A percentile compares a stretch with the other conserved stretches of the same genome.
Evolutionary conservation across 2,888 invertebrate genomes (phyloP).

Genomic region (Lithophane semibrunnea): DNA sequence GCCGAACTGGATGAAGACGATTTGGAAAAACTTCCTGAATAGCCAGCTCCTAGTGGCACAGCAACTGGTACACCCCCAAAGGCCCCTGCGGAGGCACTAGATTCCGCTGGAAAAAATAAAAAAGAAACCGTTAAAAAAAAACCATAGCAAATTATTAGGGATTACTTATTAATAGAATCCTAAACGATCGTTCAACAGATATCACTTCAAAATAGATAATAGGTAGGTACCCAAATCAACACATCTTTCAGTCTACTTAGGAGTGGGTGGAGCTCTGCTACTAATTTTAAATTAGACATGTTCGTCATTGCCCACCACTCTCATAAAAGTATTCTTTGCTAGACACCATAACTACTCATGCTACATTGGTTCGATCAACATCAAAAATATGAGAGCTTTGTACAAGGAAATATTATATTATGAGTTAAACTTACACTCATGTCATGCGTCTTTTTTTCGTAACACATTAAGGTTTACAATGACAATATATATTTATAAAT

Average conservation of each 20-base stretch:
- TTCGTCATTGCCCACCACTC: not conserved
- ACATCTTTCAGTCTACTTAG: not conserved
- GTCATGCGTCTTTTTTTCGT: not conserved
- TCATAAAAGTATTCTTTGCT: not conserved
- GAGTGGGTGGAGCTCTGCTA: not conserved
- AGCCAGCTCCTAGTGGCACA: constrained; percentile 77
- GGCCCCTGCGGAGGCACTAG: constrained; percentile 77
- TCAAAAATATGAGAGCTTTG: not conserved
- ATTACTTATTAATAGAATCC: not conserved
- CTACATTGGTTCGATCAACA: not conserved
- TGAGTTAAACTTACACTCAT: not conserved
- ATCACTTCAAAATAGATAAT: not conserved
- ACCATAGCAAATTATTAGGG: not conserved
- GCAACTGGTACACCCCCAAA: constrained; percentile 75
- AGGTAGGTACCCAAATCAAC: not conserved
- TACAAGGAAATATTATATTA: not conserved
- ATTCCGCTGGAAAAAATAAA: constrained; percentile 73
- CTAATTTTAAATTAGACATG: not conserved
- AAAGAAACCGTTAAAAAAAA: constrained; percentile 32
- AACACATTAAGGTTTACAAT: not conserved
- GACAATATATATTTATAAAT: not conserved
- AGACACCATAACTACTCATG: not conserved
- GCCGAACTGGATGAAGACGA: constrained; percentile 85
- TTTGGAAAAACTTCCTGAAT: constrained; percentile 86
- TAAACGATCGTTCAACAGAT: not conserved